Base-by-base conservation (phyloP, 2,888 invertebrate genomes). In the Temnothorax unifasciatus region DNA sequence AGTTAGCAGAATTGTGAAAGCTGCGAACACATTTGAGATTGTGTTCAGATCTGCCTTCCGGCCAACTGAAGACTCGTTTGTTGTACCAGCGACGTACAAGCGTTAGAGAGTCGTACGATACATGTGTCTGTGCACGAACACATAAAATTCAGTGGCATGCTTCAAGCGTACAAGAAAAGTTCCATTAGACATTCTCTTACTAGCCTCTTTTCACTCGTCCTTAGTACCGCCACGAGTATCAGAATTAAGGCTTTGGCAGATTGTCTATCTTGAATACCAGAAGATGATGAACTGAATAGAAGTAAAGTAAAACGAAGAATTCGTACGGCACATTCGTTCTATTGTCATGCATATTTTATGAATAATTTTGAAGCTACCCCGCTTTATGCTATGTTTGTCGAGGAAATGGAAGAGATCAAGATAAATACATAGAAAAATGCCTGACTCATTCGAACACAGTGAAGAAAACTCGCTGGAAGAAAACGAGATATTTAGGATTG, bases 1-100 rank as follows among this genome's bases (percentile, higher is more conserved):
- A 86, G 82, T 76, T 63, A 87, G 88, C 83, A 82, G 82, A 90
- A 88, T 90, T 90, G 85, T 83, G 87, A 82, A 87, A 90, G 25
- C 85, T 83, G 82, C 63, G 85, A 86, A 77, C 85, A 85, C 83
- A 86, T 87, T 90, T 83, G 50, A 85, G 64, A 73, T 59, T 77
- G 52, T 71, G 54, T 85, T 88, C 85, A 83, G 87, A 82, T 84
- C 76, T 82, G 57, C 76, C 85, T 90, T 87, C 82, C 85, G 85
- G 88, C 83, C 64, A 83, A 86, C 87, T 83, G 85, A 85, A 87
- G 84, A 87, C 87, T 89, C 86, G 86, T 90, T 90, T 90, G 84
- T 85, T 57, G 29, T 38, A 69, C 41, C 75, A 41, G 76, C 85
- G 74, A 81, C n/a, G 41, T 47, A 44, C 34, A 54, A 61, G 69